Percentiles rank a stretch among this genome's conserved stretches.
Conservation (phyloP, 1,140 invertebrate species). For the Drosophila kepulauana region DNA sequence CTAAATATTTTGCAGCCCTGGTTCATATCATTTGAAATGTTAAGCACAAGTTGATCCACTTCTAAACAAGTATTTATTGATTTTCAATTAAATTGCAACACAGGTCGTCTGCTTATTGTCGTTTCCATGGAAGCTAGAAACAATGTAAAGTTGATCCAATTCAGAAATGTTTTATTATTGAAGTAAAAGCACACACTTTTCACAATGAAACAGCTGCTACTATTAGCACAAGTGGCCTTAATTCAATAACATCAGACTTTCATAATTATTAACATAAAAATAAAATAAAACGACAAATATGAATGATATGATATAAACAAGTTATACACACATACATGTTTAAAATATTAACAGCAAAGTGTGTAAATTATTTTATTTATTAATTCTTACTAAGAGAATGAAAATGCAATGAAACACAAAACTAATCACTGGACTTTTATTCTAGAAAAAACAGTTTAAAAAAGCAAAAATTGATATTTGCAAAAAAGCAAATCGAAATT, state of each 20-base stretch:
- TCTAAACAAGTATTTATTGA: not conserved
- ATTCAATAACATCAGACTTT: not conserved
- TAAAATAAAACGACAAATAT: not conserved
- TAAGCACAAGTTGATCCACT: not conserved
- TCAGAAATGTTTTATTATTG: not conserved
- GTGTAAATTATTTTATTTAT: too few species aligned
- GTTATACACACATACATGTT: too few species aligned
- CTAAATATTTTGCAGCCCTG: not conserved
- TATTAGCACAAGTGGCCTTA: not conserved
- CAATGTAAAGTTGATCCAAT: conserved; percentile 5
- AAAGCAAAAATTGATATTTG: too few species aligned
- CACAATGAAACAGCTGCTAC: not conserved
- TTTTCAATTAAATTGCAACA: not conserved
- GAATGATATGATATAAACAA: not conserved
- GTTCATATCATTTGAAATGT: not conserved
- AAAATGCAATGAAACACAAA: too few species aligned
- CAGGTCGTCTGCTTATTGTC: not conserved
- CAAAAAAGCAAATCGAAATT: too few species aligned
- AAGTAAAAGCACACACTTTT: not conserved
- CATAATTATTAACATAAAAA: conserved; percentile 1
- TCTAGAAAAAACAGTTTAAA: too few species aligned
- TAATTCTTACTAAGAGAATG: too few species aligned
- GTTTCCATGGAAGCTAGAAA: conserved; percentile 4
- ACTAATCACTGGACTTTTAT: too few species aligned
- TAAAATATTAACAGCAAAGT: too few species aligned